phyloP scores from a whole-genome alignment of 2,113 vertebrate genomes.

The Neotragus pygmaeus region DNA sequence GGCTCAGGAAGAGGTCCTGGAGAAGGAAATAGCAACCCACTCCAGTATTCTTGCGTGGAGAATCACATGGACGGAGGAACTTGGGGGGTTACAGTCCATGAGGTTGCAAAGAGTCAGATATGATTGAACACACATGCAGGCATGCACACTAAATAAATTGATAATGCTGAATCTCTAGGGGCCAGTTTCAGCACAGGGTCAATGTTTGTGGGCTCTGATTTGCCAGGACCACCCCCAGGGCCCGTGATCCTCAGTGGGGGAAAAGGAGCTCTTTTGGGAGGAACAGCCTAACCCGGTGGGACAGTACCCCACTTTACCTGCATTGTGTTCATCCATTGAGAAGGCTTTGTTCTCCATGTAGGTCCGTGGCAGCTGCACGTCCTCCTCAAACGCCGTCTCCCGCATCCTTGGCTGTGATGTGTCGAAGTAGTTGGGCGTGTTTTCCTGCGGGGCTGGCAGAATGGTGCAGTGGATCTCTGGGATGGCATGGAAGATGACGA shows the following conservation, averaged over 20 bases:
- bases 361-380: slow-evolving; percentile 92
- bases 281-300: rapidly evolving
- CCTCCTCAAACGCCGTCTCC: slow-evolving; percentile 96
- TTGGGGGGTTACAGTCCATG: not conserved
- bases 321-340: slow-evolving; percentile 92
- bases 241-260: not conserved
- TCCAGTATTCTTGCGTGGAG: not conserved
- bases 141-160: not conserved
- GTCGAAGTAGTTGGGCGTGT: slow-evolving; percentile 95
- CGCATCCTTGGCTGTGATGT: slow-evolving; percentile 94
- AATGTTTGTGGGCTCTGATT: not conserved
- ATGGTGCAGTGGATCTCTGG: slow-evolving; percentile 93
- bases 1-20: not conserved
- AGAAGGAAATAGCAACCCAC: not conserved
- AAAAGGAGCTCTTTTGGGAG: not conserved
- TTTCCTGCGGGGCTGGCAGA: slow-evolving; percentile 90
- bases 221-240: not conserved
- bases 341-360: slow-evolving; percentile 98
- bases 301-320: slow-evolving; percentile 82
- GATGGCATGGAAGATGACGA: slow-evolving; percentile 93
- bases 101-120: not conserved
- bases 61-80: not conserved
- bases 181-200: not conserved
- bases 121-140: not conserved
- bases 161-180: not conserved